A percentile compares a stretch with the other conserved stretches of the same genome.
phyloP scores from a whole-genome alignment of 1,140 invertebrate species.

The Drosophila lacteicornis region DNA sequence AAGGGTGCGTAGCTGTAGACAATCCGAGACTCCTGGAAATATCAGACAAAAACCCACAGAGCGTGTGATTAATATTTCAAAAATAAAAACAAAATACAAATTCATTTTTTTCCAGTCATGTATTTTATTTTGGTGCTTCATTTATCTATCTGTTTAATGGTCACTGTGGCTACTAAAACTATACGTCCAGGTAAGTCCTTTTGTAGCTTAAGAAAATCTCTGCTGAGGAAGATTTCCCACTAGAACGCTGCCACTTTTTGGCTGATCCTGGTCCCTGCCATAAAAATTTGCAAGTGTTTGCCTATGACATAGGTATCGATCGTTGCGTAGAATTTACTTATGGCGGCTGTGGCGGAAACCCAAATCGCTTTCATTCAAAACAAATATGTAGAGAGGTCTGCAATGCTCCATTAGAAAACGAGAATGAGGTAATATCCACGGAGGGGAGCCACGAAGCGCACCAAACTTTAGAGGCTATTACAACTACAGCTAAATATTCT shows the following conservation, averaged over 20 bases:
- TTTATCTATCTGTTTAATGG: not conserved
- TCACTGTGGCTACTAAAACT: not conserved
- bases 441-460: not conserved
- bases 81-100: not conserved
- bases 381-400: conserved; percentile 16
- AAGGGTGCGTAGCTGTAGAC: conserved; percentile 66
- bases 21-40: conserved; percentile 44
- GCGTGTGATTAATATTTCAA: conserved; percentile 3
- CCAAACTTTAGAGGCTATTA: not conserved
- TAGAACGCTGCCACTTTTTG: conserved; percentile 28
- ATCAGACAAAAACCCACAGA: not conserved
- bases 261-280: conserved; percentile 39
- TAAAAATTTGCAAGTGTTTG: conserved; percentile 25
- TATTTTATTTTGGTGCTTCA: not conserved
- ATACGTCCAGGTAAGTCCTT: conserved; percentile 8
- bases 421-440: not conserved
- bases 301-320: conserved; percentile 23
- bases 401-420: not conserved
- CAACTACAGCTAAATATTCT: not conserved
- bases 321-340: conserved; percentile 33
- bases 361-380: conserved; percentile 45
- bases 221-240: not conserved
- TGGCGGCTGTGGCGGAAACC: conserved; percentile 52
- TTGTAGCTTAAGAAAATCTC: too few species aligned
- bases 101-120: not conserved